Evolutionary conservation across 2,113 vertebrate species (phyloP).

Genomic region (Psilopsiagon aymara): DNA sequence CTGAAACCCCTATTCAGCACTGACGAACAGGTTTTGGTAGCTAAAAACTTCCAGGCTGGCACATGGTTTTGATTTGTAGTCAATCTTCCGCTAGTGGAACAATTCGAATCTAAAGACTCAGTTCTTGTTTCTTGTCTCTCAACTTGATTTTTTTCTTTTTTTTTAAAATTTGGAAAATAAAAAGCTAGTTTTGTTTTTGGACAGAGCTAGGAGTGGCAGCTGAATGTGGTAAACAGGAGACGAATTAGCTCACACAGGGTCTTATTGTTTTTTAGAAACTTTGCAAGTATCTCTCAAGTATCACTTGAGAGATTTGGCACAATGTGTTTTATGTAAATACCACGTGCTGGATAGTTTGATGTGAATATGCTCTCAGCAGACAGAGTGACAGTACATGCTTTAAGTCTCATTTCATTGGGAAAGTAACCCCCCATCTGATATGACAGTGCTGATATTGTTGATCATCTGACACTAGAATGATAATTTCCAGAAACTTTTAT

Average conservation of each 20-base stretch:
- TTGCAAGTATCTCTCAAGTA: slow-evolving; percentile 50
- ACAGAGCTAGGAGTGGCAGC: slow-evolving; percentile 42
- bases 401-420: slow-evolving; percentile 4
- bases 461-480: neutral
- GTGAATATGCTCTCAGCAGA: slow-evolving; percentile 35
- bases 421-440: neutral
- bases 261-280: slow-evolving; percentile 33
- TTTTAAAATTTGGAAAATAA: neutral
- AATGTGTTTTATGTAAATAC: slow-evolving; percentile 44
- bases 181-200: slow-evolving; percentile 17
- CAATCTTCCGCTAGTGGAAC: neutral
- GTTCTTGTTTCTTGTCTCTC: neutral
- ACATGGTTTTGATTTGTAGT: slow-evolving; percentile 55
- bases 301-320: slow-evolving; percentile 58
- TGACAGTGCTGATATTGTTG: neutral
- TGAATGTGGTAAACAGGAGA: slow-evolving; percentile 49
- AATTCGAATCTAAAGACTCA: slow-evolving; percentile 23
- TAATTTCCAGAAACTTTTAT: slow-evolving; percentile 19
- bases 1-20: neutral
- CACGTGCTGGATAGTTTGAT: slow-evolving; percentile 31
- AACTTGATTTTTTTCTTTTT: neutral
- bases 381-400: neutral
- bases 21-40: neutral
- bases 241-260: neutral
- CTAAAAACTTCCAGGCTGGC: slow-evolving; percentile 34